Evolutionary conservation across 2,113 vertebrate species (phyloP).

Genomic region (Sus scrofa): DNA sequence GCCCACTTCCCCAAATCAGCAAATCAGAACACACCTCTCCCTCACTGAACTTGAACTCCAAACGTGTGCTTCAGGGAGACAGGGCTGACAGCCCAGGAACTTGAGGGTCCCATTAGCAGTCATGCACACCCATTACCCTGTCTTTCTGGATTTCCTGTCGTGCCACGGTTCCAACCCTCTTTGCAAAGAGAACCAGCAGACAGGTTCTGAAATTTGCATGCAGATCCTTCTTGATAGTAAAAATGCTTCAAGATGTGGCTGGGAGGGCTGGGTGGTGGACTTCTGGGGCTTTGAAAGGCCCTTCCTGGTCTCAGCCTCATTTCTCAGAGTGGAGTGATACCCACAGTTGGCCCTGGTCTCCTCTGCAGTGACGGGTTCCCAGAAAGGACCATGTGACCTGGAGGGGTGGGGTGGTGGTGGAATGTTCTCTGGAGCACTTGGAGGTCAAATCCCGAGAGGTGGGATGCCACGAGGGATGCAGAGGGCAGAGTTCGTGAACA

Average conservation of each 20-base stretch:
- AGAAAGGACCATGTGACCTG: neutral
- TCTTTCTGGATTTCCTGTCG: constrained; percentile 89
- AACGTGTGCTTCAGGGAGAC: constrained; percentile 86
- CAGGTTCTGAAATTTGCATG: constrained; percentile 85
- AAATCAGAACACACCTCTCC: constrained; percentile 76
- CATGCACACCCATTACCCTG: constrained; percentile 87
- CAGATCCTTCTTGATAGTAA: constrained; percentile 78
- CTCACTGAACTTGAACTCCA: constrained; percentile 86
- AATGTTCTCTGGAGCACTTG: neutral
- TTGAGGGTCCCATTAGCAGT: constrained; percentile 87
- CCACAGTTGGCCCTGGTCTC: neutral
- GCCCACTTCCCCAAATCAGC: neutral
- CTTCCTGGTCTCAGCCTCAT: neutral
- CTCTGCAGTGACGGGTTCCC: neutral
- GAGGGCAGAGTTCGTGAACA: neutral
- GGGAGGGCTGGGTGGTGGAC: neutral
- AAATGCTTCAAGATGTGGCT: constrained; percentile 86
- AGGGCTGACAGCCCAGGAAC: constrained; percentile 86
- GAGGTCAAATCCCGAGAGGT: neutral
- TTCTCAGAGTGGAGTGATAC: neutral
- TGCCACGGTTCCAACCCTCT: constrained; percentile 78
- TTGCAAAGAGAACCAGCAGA: constrained; percentile 83
- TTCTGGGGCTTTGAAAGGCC: neutral
- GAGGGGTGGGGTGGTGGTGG: neutral
- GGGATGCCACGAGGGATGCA: neutral